Evolutionary conservation across 2,113 vertebrate genomes (phyloP).

Genomic region (Coturnix japonica): DNA sequence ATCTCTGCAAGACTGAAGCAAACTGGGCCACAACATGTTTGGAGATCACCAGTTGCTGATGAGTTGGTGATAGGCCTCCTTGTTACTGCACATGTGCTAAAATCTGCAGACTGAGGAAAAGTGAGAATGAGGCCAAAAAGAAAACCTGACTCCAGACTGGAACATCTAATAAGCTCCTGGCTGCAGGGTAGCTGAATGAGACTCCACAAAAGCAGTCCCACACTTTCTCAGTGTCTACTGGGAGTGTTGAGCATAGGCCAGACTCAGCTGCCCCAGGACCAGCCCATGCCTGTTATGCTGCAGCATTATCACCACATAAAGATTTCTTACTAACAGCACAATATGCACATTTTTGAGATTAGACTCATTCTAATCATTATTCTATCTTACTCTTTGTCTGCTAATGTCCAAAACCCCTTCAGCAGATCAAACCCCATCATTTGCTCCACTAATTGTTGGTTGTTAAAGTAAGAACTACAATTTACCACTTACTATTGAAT

Average conservation of each 20-base stretch:
- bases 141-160: not conserved
- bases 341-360: not conserved
- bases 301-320: not conserved
- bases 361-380: not conserved
- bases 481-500: conserved; percentile 27
- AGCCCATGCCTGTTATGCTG: not conserved
- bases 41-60: not conserved
- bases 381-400: not conserved
- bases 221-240: not conserved
- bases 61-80: not conserved
- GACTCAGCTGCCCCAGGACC: not conserved
- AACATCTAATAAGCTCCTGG: not conserved
- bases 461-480: conserved; percentile 24
- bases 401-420: not conserved
- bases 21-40: not conserved
- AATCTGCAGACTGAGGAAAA: not conserved
- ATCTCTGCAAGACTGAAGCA: conserved; percentile 35
- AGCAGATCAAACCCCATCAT: not conserved
- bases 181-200: not conserved
- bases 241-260: not conserved
- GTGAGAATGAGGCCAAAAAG: not conserved
- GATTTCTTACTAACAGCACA: not conserved
- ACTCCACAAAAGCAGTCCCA: not conserved
- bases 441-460: conserved; percentile 12
- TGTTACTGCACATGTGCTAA: not conserved